These are phyloP conservation scores for Sebastes glaucus DNA, from an alignment of 2,797 vertebrate genomes.

Conservation along the genomic window DNA sequence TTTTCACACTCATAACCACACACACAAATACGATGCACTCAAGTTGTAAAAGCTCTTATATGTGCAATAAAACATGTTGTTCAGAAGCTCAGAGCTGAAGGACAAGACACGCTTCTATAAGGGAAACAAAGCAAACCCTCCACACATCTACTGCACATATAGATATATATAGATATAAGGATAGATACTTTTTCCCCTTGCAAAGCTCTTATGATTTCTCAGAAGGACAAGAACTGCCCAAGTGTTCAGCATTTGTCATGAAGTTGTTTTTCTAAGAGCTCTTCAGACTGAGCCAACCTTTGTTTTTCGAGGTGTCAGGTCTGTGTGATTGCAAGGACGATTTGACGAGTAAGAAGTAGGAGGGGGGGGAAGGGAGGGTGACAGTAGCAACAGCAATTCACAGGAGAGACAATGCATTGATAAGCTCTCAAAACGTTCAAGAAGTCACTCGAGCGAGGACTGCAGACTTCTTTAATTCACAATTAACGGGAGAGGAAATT, in stretches of 20 bases:
- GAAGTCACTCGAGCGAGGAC: not conserved
- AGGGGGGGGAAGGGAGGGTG: not conserved
- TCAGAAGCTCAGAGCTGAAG: not conserved
- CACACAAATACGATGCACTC: not conserved
- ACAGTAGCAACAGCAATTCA: constrained; percentile 6
- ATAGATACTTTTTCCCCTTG: not conserved
- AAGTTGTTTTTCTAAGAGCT: not conserved
- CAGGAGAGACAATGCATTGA: constrained; percentile 3
- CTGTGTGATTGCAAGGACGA: constrained; percentile 16
- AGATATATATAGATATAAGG: not conserved
- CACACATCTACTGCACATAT: not conserved
- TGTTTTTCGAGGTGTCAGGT: constrained; percentile 9
- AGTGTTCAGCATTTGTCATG: not conserved
- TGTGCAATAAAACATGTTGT: not conserved
- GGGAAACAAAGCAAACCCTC: not conserved
- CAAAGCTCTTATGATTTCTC: not conserved
- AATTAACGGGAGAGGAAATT: constrained; percentile 2
- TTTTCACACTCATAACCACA: not conserved
- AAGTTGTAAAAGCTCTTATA: not conserved
- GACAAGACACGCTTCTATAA: not conserved
- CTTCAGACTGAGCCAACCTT: not conserved
- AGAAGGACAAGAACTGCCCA: not conserved
- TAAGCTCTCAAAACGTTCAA: constrained; percentile 10
- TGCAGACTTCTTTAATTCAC: constrained; percentile 16
- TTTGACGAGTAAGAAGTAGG: not conserved